Evolutionary conservation across 2,797 vertebrate species (phyloP).

Genomic region (Simalia tracyae): DNA sequence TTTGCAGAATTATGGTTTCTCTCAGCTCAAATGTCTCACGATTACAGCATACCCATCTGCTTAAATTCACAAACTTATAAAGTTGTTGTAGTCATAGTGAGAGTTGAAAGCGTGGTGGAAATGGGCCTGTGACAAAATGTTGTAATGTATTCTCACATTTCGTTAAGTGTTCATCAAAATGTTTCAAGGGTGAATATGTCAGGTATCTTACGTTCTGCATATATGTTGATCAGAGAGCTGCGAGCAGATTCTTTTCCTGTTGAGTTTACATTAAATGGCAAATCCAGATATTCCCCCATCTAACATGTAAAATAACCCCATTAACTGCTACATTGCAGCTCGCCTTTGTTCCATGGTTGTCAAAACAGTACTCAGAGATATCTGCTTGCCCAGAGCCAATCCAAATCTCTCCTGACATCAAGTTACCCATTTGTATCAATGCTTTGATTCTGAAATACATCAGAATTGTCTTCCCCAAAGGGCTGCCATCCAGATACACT

Average conservation of each 20-base stretch:
- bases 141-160: not conserved
- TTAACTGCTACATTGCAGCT: not conserved
- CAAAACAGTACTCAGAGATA: not conserved
- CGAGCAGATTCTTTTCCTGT: not conserved
- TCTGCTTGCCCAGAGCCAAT: not conserved
- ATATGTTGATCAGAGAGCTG: not conserved
- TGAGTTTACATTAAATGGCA: not conserved
- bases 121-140: not conserved
- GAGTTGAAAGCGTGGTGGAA: not conserved
- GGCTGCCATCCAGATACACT: not conserved
- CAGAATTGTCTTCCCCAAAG: not conserved
- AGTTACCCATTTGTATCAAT: not conserved
- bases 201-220: not conserved
- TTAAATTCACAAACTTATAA: not conserved
- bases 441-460: not conserved
- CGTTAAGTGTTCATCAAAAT: not conserved
- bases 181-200: not conserved
- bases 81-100: not conserved
- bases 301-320: not conserved
- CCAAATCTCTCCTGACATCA: not conserved
- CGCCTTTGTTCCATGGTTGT: not conserved
- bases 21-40: not conserved
- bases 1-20: not conserved
- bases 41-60: not conserved
- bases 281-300: not conserved